These are phyloP conservation scores for Temnothorax rugatulus DNA, from an alignment of 2,888 invertebrate species.

Conservation along the genomic window DNA sequence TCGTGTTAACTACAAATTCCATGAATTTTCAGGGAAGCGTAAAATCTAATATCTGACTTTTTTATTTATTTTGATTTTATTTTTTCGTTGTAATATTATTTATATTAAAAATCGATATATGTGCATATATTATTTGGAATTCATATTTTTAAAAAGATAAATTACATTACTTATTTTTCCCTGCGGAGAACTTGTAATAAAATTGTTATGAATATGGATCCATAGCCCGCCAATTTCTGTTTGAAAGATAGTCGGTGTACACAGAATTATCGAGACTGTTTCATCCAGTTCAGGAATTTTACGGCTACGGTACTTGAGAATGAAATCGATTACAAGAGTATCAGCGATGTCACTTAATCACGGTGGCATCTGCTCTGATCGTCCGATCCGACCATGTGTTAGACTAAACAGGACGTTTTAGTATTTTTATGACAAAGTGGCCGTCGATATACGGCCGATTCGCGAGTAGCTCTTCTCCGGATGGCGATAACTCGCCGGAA, in stretches of 20 bases:
- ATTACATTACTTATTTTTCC: not conserved
- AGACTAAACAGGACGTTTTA: slow-evolving; percentile 64
- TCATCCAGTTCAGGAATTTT: not conserved
- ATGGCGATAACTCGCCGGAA: slow-evolving; percentile 48
- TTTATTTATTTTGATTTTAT: not conserved
- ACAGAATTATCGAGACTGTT: slow-evolving; percentile 8
- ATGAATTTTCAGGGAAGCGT: slow-evolving; percentile 13
- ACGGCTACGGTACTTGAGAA: slow-evolving; percentile 1
- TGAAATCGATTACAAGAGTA: slow-evolving; percentile 37
- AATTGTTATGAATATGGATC: slow-evolving; percentile 24
- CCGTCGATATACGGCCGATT: not conserved
- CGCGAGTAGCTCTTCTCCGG: slow-evolving; percentile 28
- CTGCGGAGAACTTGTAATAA: not conserved
- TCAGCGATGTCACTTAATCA: slow-evolving; percentile 18
- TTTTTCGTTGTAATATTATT: not conserved
- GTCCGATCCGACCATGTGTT: slow-evolving; percentile 53
- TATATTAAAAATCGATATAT: not conserved
- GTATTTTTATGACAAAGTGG: slow-evolving; percentile 39
- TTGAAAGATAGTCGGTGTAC: not conserved
- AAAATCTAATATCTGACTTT: not conserved
- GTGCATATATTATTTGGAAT: not conserved
- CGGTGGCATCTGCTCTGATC: slow-evolving; percentile 64
- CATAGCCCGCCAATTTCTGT: not conserved
- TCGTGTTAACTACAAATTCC: not conserved
- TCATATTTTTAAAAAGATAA: not conserved